Percentiles rank a stretch among this genome's conserved stretches.
These are phyloP conservation scores for Tetranychus urticae DNA, from an alignment of 1,140 invertebrate genomes.

Conservation along the genomic window DNA sequence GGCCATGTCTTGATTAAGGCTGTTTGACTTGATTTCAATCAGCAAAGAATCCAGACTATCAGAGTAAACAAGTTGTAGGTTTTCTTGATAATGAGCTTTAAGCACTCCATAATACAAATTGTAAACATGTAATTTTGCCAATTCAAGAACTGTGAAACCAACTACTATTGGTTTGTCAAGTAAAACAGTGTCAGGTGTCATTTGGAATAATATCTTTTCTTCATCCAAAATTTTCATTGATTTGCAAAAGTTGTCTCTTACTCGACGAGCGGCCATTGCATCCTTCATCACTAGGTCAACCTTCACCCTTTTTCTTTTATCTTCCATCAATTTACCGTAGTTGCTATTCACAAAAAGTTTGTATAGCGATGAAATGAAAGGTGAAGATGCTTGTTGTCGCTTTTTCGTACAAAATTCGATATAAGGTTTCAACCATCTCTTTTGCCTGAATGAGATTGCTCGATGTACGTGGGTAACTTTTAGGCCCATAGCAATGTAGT, in stretches of 20 bases:
- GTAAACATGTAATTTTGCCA: conserved; percentile 9
- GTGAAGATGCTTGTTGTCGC: conserved; percentile 12
- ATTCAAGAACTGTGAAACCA: conserved; percentile 14
- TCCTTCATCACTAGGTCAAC: no score
- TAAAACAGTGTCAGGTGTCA: conserved; percentile 10
- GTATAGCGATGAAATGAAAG: conserved; percentile 17
- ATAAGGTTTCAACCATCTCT: conserved; percentile 22
- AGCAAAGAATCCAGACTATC: conserved; percentile 12
- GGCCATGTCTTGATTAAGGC: conserved; percentile 11
- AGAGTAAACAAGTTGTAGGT: not conserved
- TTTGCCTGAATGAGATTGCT: conserved; percentile 25
- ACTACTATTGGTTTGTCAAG: conserved; percentile 16
- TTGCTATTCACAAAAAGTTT: conserved; percentile 24
- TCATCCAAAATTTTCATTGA: no score
- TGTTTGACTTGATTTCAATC: conserved; percentile 7
- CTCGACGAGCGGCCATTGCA: no score
- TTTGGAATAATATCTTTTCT: not conserved
- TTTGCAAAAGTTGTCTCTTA: no score
- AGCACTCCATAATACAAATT: no score
- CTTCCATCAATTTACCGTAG: conserved; percentile 26
- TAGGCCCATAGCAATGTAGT: conserved; percentile 23
- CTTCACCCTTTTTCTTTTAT: conserved; percentile 5
- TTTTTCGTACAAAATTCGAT: conserved; percentile 22
- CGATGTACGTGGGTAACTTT: conserved; percentile 24
- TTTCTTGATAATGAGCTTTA: no score